These are phyloP conservation scores for Scaptomyza tumidula DNA, from an alignment of 2,888 invertebrate species.

Conservation along the genomic window DNA sequence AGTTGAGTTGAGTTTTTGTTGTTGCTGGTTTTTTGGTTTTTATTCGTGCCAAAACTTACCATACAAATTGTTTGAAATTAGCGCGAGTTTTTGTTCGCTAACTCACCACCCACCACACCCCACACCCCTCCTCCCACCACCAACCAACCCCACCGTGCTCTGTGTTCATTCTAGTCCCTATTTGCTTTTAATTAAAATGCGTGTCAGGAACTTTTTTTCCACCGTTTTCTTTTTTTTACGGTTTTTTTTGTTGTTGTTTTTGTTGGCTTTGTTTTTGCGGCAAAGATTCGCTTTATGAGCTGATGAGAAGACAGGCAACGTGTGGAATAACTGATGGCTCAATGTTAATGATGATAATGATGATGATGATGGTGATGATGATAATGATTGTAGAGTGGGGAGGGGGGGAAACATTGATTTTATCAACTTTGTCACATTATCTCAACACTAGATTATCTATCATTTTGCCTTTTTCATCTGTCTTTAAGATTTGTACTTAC, in stretches of 20 bases:
- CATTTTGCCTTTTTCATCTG: conserved; percentile 12
- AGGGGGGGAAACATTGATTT: conserved; percentile 21
- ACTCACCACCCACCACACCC: neutral
- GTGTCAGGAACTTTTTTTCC: conserved; percentile 66
- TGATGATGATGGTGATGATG: conserved; percentile 27
- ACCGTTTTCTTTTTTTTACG: conserved; percentile 15
- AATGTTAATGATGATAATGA: conserved; percentile 29
- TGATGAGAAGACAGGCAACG: conserved; percentile 44
- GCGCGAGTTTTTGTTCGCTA: conserved; percentile 44
- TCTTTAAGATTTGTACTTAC: conserved; percentile 13
- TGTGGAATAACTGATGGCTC: conserved; percentile 65
- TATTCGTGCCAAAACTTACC: conserved; percentile 48
- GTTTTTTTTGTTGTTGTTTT: conserved; percentile 19
- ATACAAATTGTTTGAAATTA: conserved; percentile 71
- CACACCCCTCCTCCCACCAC: neutral
- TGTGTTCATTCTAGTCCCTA: conserved; percentile 40
- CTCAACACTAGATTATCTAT: conserved; percentile 19
- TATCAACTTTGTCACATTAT: conserved; percentile 35
- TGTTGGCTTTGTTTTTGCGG: conserved; percentile 36
- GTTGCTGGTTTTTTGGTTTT: conserved; percentile 14
- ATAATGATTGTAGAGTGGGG: conserved; percentile 18
- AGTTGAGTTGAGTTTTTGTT: conserved; percentile 6
- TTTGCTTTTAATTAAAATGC: conserved; percentile 80
- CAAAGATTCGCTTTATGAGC: conserved; percentile 67
- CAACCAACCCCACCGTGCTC: conserved; percentile 16